Percentiles rank a stretch among this genome's conserved stretches.
phyloP scores from a whole-genome alignment of 2,113 vertebrate species.

The Bos taurus region ARS-UCD2.0 NC_037334.1:79930501-79931000 shows the following conservation, averaged over 20 bases:
- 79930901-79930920: not conserved
- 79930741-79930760: not conserved
- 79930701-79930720: not conserved
- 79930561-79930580: not conserved
- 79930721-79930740: not conserved
- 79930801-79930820: not conserved
- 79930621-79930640: not conserved
- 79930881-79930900: not conserved
- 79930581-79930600: not conserved
- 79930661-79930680: not conserved
- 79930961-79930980: not conserved
- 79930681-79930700: not conserved
- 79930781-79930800: not conserved
- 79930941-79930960: rapidly evolving
- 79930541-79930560: not conserved
- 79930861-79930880: not conserved
- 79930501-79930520: slow-evolving; percentile 27
- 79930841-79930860: not conserved
- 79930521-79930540: not conserved
- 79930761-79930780: not conserved
- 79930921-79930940: not conserved
- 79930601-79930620: not conserved
- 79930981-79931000: not conserved
- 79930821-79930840: not conserved
- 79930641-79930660: not conserved